Evolutionary conservation across 2,113 vertebrate genomes (phyloP), one percentile per base, ranked within the genome.

Genomic region (Genyomyrus donnyi): DNA sequence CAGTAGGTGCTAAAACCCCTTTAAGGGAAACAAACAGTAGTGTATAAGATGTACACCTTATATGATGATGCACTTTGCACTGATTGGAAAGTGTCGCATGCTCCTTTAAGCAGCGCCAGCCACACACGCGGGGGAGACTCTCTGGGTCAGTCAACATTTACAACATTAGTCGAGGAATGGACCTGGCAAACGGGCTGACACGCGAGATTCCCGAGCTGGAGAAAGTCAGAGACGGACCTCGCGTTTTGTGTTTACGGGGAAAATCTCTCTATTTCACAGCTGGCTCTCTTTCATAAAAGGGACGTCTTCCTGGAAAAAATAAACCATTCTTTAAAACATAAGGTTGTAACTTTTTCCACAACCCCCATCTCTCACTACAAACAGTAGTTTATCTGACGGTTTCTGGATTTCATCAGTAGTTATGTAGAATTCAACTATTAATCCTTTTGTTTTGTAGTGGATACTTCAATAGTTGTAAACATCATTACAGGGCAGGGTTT

Each of bases 271-370:
- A 27, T 39, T 56, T 56, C 49, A 56, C n/a, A 53, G 85, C 48
- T 35, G 86, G 15, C 52, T 87, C 49, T 53, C n/a, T 87, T 87
- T 56, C 50, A 35, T 39, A 53, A 27, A 50, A 10, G 11, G 31
- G 58, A 87, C 49, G 1, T 87, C 86, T 56, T 56, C 31, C 86
- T 87, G 31, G 85, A 87, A 53, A 53, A 85, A 85, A 50, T 49
- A 50, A 85, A 17, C 3, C 13, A 5, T 39, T 39, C 31, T 39
- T 77, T 80, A 80, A 80, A 80, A 42, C 19, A 86, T 24, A 24
- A 86, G n/a, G 21, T 42, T 85, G 48, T 50, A 10, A 49, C 7
- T 80, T 80, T 80, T 80, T 80, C 74, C 74, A 80, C 2, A 80
- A 80, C 74, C 35, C 35, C 31, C 74, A 80, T 39, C 35, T 6